These are phyloP conservation scores for Eucriotettix oculatus DNA, from an alignment of 2,888 invertebrate genomes.

Conservation along the genomic window DNA sequence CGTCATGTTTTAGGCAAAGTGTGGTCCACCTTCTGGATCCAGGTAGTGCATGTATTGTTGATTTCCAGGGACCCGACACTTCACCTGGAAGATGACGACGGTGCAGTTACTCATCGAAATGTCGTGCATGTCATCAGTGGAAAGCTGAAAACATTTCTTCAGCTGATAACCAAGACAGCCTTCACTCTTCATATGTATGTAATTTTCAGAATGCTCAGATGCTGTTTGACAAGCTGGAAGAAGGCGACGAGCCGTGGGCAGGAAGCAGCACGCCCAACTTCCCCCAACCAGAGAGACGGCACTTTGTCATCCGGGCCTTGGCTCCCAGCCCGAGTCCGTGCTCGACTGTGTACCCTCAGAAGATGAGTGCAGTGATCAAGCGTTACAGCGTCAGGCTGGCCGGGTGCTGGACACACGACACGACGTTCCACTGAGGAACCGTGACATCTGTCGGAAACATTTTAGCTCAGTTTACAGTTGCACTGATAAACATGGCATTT, in stretches of 20 bases:
- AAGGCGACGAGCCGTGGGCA: slow-evolving; percentile 18
- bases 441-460: too few species aligned
- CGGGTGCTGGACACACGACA: slow-evolving; percentile 66
- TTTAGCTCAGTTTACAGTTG: too few species aligned
- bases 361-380: slow-evolving; percentile 50
- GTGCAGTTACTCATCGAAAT: too few species aligned
- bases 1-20: too few species aligned
- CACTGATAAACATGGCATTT: too few species aligned
- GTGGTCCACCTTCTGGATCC: too few species aligned
- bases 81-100: too few species aligned
- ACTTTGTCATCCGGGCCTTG: slow-evolving; percentile 44
- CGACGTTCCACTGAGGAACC: slow-evolving; percentile 34
- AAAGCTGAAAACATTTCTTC: too few species aligned
- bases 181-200: slow-evolving; percentile 6
- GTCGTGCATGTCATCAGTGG: too few species aligned
- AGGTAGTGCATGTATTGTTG: too few species aligned
- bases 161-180: too few species aligned
- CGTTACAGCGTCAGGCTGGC: slow-evolving; percentile 52
- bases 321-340: slow-evolving; percentile 41
- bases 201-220: slow-evolving; percentile 13
- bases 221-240: slow-evolving; percentile 15
- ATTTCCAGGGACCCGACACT: too few species aligned
- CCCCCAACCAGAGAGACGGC: slow-evolving; percentile 38
- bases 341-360: slow-evolving; percentile 43
- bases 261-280: slow-evolving; percentile 25